These are phyloP conservation scores for Cyprinodon diabolis DNA, from an alignment of 2,797 vertebrate species.

Conservation along the genomic window DNA sequence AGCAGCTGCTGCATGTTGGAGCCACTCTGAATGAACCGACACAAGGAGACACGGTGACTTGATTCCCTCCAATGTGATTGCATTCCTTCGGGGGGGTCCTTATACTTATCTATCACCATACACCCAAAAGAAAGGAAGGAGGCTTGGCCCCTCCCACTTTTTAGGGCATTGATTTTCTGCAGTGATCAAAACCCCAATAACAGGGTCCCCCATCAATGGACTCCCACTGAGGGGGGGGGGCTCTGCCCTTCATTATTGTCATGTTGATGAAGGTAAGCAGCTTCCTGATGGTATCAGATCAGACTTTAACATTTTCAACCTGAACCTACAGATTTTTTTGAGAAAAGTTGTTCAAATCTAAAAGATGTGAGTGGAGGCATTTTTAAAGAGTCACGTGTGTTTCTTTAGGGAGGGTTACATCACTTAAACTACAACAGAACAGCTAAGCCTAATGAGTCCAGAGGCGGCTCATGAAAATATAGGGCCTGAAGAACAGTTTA, in stretches of 20 bases:
- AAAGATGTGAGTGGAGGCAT: not conserved
- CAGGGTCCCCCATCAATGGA: conserved; percentile 25
- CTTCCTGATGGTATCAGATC: not conserved
- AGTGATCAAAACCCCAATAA: conserved; percentile 14
- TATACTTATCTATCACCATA: conserved; percentile 77
- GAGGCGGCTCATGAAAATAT: not conserved
- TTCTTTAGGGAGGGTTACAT: not conserved
- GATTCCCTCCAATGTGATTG: conserved; percentile 61
- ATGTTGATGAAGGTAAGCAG: conserved; percentile 3
- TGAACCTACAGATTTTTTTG: not conserved
- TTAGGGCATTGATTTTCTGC: conserved; percentile 45
- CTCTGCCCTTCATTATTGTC: not conserved
- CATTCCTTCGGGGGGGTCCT: conserved; percentile 69
- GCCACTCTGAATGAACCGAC: conserved; percentile 33
- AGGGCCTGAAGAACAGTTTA: not conserved
- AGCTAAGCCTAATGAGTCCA: not conserved
- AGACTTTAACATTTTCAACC: not conserved
- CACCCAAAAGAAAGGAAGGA: conserved; percentile 55
- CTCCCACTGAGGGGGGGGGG: conserved; percentile 14
- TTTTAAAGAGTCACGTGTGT: not conserved
- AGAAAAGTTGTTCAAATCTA: not conserved
- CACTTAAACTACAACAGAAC: not conserved
- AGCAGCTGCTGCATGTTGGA: conserved; percentile 73
- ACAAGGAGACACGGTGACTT: conserved; percentile 40
- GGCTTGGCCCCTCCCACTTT: conserved; percentile 72